Evolutionary conservation across 2,888 invertebrate genomes (phyloP).

Genomic region (Ormyrus labotus): DNA sequence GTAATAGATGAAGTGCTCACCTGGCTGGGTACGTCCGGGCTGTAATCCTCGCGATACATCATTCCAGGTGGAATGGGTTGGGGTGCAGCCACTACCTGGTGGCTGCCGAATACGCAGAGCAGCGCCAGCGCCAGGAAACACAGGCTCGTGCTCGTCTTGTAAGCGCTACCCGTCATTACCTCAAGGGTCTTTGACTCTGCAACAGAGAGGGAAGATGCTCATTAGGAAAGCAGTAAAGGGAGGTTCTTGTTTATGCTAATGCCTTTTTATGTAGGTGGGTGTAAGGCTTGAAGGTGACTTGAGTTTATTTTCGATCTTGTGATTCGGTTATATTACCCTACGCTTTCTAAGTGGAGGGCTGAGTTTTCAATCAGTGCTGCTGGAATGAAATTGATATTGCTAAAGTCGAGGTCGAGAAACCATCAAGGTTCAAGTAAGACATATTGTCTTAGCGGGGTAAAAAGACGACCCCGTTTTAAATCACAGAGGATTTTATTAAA

Average conservation of each 20-base stretch:
- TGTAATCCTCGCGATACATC: slow-evolving; percentile 62
- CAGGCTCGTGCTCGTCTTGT: slow-evolving; percentile 61
- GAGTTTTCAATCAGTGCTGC: neutral
- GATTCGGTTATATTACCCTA: no score
- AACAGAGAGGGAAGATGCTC: slow-evolving; percentile 6
- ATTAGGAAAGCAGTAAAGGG: no score
- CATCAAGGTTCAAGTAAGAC: neutral
- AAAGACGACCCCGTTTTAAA: no score
- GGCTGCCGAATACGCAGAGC: slow-evolving; percentile 59
- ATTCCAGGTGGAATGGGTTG: slow-evolving; percentile 64
- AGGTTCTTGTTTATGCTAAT: no score
- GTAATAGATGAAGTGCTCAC: slow-evolving; percentile 11
- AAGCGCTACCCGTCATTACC: slow-evolving; percentile 68
- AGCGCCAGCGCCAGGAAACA: slow-evolving; percentile 65
- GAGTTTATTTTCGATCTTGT: no score
- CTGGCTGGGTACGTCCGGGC: slow-evolving; percentile 43
- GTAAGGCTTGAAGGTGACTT: no score
- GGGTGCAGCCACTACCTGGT: slow-evolving; percentile 62
- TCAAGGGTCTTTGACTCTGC: slow-evolving; percentile 59
- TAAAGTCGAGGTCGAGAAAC: neutral
- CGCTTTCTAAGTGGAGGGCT: no score
- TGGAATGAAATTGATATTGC: slow-evolving; percentile 16
- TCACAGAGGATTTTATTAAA: no score
- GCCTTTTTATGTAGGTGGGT: no score
- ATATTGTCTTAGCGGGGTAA: neutral